Evolutionary conservation across 2,888 invertebrate species (phyloP).

Genomic region (Thecocarcelia acutangulata): DNA sequence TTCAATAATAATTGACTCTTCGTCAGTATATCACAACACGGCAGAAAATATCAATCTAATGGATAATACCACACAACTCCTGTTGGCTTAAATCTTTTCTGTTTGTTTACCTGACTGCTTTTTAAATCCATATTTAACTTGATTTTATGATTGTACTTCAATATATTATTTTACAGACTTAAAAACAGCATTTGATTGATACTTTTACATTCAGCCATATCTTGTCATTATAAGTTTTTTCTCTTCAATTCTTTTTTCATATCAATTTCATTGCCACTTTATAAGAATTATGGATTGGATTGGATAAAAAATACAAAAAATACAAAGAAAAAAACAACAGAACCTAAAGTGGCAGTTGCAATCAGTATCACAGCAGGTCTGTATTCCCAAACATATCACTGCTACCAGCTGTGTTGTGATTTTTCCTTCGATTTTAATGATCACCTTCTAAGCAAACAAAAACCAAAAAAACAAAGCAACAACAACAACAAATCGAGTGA

Average conservation of each 20-base stretch:
- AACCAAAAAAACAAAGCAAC: background rate
- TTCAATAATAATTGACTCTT: slow-evolving; percentile 60
- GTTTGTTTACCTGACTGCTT: slow-evolving; percentile 32
- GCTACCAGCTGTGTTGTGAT: slow-evolving; percentile 68
- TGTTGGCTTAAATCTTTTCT: background rate
- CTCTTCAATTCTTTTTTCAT: slow-evolving; percentile 4
- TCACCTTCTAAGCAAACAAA: slow-evolving; percentile 55
- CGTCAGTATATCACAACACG: slow-evolving; percentile 6
- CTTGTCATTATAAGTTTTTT: slow-evolving; percentile 9
- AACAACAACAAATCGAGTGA: slow-evolving; percentile 10
- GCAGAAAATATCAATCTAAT: slow-evolving; percentile 26
- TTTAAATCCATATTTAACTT: slow-evolving; percentile 39
- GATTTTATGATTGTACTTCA: slow-evolving; percentile 41
- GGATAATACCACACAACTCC: slow-evolving; percentile 7
- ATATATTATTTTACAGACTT: slow-evolving; percentile 31
- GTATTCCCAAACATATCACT: slow-evolving; percentile 66
- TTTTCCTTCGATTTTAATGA: slow-evolving; percentile 67
- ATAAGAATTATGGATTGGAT: slow-evolving; percentile 27
- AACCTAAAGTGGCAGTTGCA: slow-evolving; percentile 67
- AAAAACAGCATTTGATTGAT: slow-evolving; percentile 18
- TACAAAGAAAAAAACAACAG: slow-evolving; percentile 13
- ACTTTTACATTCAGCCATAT: slow-evolving; percentile 5
- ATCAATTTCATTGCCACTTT: slow-evolving; percentile 59
- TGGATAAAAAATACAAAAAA: background rate
- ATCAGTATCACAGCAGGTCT: slow-evolving; percentile 70